Base-by-base conservation (phyloP, 2,888 invertebrate genomes). In the Drosophila pegasa region DNA sequence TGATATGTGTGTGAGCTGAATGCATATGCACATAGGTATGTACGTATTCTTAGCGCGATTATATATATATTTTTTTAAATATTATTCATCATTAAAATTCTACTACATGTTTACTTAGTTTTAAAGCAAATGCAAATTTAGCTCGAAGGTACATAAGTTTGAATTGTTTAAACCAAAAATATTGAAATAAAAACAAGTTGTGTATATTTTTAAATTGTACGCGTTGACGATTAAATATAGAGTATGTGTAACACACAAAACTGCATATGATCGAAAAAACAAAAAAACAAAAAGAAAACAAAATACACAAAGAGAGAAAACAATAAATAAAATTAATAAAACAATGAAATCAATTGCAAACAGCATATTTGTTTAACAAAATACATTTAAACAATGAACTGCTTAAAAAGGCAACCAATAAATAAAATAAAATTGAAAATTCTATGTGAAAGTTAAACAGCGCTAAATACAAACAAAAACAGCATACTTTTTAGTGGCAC, bases 111-210 rank as follows among this genome's bases (percentile, higher is more conserved):
- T 85, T 85, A 82, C 82, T 85, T 83, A 85, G 83, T 85, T 83
- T 80, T 85, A 73, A 78, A 62, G 66, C 61, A 71, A 72, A 72
- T 35, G 40, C 70, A 78, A 70, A 63, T 83, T 83, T 57, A 80
- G 78, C 80, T 78, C 78, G 75, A 78, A 76, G 56, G 71, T 83
- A 79, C 68, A 84, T 81, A 84, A 84, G 84, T 78, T 83, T 80
- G 69, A 84, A 84, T 84, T 84, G 83, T 83, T 84, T 84, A 84
- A 77, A 84, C 83, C 83, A 84, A 84, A 84, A 84, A 84, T 85
- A 84, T 85, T 72, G 68, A 85, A 83, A 85, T 85, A 80, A 85
- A 85, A 68, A 75, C 70, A 76, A 69, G 33, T 69, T 77, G 77
- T 85, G 80, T 73, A 84, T 85, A 82, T 78, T 85, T 80, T 81